Percentiles rank a stretch among this genome's conserved stretches.
Conservation (phyloP, 1,140 invertebrate genomes). For the Centruroides sculpturatus region DNA sequence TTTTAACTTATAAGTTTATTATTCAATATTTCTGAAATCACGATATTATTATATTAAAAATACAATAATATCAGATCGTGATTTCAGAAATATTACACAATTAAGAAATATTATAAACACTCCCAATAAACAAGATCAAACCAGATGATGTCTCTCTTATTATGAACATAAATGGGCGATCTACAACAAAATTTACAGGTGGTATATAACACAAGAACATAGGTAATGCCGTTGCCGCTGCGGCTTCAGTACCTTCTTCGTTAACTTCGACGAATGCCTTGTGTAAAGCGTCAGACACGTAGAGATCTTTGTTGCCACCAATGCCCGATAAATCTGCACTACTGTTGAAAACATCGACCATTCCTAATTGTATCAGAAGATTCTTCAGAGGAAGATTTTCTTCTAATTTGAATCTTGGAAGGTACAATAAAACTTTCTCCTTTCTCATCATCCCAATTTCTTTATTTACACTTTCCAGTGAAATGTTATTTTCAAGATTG, state of each 20-base stretch:
- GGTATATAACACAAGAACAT: slow-evolving; percentile 5
- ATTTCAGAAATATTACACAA: too few relatives aligned
- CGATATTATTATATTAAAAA: too few relatives aligned
- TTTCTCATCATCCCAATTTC: background rate
- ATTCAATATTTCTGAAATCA: too few relatives aligned
- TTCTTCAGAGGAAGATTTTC: slow-evolving; percentile 26
- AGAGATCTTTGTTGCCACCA: slow-evolving; percentile 4
- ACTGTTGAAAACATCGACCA: slow-evolving; percentile 16
- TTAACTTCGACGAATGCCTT: slow-evolving; percentile 66
- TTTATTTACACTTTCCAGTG: background rate
- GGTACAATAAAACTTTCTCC: background rate
- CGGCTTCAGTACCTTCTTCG: slow-evolving; percentile 62
- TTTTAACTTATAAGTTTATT: too few relatives aligned
- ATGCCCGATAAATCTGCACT: slow-evolving; percentile 17
- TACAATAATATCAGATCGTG: too few relatives aligned
- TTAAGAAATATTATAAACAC: slow-evolving; percentile 8
- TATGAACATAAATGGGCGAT: slow-evolving; percentile 56
- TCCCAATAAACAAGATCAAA: slow-evolving; percentile 49
- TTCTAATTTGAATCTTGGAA: slow-evolving; percentile 70
- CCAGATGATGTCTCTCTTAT: slow-evolving; percentile 45
- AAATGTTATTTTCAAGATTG: background rate
- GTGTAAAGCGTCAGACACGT: slow-evolving; percentile 43
- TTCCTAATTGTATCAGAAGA: slow-evolving; percentile 16
- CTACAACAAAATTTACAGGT: slow-evolving; percentile 42
- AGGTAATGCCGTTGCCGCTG: slow-evolving; percentile 43